Conservation (phyloP, 2,888 invertebrate species). For the Archaeoteleia sp. region DNA sequence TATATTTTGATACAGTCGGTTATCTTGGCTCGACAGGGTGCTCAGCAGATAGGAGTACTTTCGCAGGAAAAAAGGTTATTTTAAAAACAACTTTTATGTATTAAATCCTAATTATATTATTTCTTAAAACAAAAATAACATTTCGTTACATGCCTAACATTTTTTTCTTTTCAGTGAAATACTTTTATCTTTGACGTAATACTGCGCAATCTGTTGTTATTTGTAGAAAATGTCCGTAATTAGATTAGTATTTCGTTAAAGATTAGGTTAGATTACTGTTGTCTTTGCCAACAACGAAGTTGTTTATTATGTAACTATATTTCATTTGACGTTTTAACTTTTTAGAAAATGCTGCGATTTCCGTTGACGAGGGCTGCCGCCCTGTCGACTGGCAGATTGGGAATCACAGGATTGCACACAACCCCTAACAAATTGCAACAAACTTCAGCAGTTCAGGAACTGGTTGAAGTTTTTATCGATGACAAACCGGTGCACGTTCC, state of each 20-base stretch:
- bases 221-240: constrained; percentile 11
- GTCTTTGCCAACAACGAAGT: constrained; percentile 26
- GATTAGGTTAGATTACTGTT: constrained; percentile 38
- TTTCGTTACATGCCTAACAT: no score
- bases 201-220: neutral
- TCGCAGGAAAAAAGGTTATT: no score
- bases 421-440: constrained; percentile 64
- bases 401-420: constrained; percentile 73
- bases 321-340: constrained; percentile 39
- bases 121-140: no score
- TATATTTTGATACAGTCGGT: no score
- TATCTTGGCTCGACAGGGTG: no score
- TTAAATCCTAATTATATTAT: no score
- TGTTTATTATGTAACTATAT: constrained; percentile 61
- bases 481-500: constrained; percentile 95
- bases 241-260: constrained; percentile 15
- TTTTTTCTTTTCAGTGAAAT: no score
- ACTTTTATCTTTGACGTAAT: no score
- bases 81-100: no score
- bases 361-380: constrained; percentile 81
- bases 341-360: constrained; percentile 83
- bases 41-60: no score
- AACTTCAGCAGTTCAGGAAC: no score
- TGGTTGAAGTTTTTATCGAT: constrained; percentile 97
- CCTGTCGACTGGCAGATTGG: constrained; percentile 71